These are phyloP conservation scores for Dasypus novemcinctus DNA, from an alignment of 2,113 vertebrate genomes.

Conservation along the genomic window DNA sequence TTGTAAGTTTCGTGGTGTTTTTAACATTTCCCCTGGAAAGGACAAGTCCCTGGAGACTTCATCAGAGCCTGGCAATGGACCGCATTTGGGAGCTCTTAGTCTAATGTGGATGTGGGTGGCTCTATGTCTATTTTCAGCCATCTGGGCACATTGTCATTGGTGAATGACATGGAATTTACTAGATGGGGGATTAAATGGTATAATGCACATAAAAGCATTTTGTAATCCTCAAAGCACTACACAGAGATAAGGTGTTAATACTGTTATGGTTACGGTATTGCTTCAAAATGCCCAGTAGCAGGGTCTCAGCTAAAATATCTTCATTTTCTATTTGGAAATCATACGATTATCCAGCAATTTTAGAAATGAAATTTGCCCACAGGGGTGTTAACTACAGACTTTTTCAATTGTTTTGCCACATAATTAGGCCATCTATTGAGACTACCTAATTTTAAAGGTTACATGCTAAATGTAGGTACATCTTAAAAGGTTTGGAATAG, in stretches of 20 bases:
- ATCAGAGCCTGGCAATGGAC: neutral
- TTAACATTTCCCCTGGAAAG: neutral
- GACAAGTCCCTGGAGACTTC: constrained; percentile 5
- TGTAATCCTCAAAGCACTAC: constrained; percentile 38
- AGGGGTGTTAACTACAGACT: neutral
- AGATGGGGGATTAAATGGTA: constrained; percentile 37
- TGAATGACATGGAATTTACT: neutral
- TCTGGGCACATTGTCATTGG: constrained; percentile 44
- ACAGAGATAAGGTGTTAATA: neutral
- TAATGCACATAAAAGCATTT: constrained; percentile 35
- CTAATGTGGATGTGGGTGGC: neutral
- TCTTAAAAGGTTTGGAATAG: neutral
- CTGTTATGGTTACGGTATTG: neutral
- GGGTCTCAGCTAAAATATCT: neutral
- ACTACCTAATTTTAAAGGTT: constrained; percentile 11
- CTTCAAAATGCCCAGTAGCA: constrained; percentile 11
- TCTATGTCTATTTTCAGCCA: constrained; percentile 32
- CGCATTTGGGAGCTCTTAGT: neutral
- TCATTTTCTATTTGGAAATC: neutral
- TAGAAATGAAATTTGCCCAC: constrained; percentile 23
- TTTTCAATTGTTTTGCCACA: constrained; percentile 38
- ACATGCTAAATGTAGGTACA: neutral
- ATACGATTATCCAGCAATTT: constrained; percentile 20
- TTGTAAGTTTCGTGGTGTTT: neutral
- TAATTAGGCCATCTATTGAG: neutral